A percentile compares a stretch with the other conserved stretches of the same genome.
Conservation (phyloP, 2,113 vertebrate species). For the Rhinoderma darwinii region DNA sequence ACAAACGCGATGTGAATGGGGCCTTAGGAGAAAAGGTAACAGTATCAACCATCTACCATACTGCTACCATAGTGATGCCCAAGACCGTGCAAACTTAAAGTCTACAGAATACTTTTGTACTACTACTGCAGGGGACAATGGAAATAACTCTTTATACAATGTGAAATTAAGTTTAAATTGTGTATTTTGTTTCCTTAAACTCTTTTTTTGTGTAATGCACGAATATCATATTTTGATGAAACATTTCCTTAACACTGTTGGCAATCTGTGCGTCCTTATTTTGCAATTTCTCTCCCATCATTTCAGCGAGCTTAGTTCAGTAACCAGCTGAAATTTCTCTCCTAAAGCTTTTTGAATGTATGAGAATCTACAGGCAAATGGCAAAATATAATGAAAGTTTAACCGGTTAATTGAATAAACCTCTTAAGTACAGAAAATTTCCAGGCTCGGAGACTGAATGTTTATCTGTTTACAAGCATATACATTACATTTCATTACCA, state of each 20-base stretch:
- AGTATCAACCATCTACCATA: too few species aligned
- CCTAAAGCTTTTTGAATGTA: slow-evolving; percentile 67
- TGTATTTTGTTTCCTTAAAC: neutral
- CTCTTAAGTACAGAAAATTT: slow-evolving; percentile 68
- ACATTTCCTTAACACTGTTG: neutral
- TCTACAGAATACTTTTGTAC: neutral
- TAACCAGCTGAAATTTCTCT: slow-evolving; percentile 25
- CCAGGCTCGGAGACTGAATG: slow-evolving; percentile 30
- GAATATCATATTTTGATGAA: slow-evolving; percentile 9
- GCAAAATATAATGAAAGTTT: slow-evolving; percentile 72
- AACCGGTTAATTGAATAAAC: slow-evolving; percentile 79
- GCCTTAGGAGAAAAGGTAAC: too few species aligned
- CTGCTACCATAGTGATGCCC: neutral
- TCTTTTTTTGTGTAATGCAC: neutral
- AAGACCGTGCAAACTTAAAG: neutral
- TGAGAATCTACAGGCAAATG: slow-evolving; percentile 66
- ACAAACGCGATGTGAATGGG: too few species aligned
- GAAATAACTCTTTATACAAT: neutral
- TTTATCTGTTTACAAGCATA: neutral
- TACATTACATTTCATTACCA: neutral
- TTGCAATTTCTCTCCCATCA: slow-evolving; percentile 9
- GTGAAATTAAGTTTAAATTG: neutral
- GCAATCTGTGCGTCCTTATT: neutral
- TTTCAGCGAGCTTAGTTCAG: slow-evolving; percentile 1
- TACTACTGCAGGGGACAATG: neutral